Evolutionary conservation across 2,888 invertebrate genomes (phyloP).

Genomic region (Tetragonisca angustula): DNA sequence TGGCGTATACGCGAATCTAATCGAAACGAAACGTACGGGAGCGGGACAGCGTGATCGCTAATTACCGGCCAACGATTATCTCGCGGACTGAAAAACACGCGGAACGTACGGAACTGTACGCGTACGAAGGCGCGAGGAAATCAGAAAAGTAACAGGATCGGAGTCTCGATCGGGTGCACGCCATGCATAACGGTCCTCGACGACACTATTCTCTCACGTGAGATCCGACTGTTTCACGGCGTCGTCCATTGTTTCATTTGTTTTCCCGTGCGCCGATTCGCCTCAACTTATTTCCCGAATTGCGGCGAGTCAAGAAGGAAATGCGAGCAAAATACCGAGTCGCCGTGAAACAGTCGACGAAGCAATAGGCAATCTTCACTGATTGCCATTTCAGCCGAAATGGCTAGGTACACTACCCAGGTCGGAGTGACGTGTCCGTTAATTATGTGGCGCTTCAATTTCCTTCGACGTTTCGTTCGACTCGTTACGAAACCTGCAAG

Average conservation of each 20-base stretch:
- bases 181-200: conserved; percentile 59
- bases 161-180: conserved; percentile 35
- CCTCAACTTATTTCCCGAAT: background rate
- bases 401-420: conserved; percentile 21
- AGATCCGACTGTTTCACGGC: conserved; percentile 30
- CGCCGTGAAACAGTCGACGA: conserved; percentile 23
- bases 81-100: conserved; percentile 37
- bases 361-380: background rate
- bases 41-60: conserved; percentile 64
- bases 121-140: conserved; percentile 21
- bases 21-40: conserved; percentile 29
- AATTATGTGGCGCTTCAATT: conserved; percentile 35
- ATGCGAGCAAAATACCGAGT: conserved; percentile 25
- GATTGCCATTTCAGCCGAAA: conserved; percentile 26
- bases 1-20: conserved; percentile 28
- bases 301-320: background rate
- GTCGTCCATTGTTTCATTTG: conserved; percentile 48
- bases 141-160: conserved; percentile 56
- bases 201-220: conserved; percentile 39
- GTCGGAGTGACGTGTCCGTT: conserved; percentile 13
- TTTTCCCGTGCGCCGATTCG: conserved; percentile 4
- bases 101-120: conserved; percentile 30
- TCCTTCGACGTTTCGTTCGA: conserved; percentile 17
- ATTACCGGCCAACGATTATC: conserved; percentile 72
- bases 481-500: conserved; percentile 12